Evolutionary conservation across 2,797 vertebrate genomes (phyloP).

Genomic region (Carapus acus): DNA sequence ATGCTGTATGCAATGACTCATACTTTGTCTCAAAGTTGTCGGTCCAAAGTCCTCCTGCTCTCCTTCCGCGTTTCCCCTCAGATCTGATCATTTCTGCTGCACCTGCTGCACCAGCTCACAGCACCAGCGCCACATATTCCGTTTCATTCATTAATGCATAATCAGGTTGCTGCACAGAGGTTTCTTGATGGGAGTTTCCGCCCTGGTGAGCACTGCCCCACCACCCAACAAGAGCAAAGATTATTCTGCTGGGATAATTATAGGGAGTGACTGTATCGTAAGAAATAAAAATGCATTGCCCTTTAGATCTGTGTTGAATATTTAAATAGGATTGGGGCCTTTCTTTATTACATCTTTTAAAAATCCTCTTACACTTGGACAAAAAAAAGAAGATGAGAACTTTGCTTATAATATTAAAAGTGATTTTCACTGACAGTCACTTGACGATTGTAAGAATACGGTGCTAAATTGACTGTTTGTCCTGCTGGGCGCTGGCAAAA

Average conservation of each 20-base stretch:
- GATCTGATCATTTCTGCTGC: constrained; percentile 16
- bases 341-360: too few relatives aligned
- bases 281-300: constrained; percentile 1
- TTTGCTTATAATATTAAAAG: not conserved
- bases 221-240: not conserved
- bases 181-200: constrained; percentile 4
- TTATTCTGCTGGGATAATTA: constrained; percentile 6
- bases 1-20: not conserved
- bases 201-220: not conserved
- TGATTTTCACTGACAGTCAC: not conserved
- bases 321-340: not conserved
- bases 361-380: too few relatives aligned
- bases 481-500: not conserved
- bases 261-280: constrained; percentile 1
- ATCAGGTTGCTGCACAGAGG: constrained; percentile 7
- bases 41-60: not conserved
- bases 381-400: too few relatives aligned
- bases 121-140: not conserved
- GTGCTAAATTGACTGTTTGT: not conserved
- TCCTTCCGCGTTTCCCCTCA: not conserved
- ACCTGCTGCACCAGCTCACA: constrained; percentile 13
- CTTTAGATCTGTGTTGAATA: not conserved
- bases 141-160: constrained; percentile 25
- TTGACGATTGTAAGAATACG: not conserved
- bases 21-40: too few relatives aligned